Conservation (phyloP, 2,113 vertebrate genomes). For the Hippocampus abdominalis region DNA sequence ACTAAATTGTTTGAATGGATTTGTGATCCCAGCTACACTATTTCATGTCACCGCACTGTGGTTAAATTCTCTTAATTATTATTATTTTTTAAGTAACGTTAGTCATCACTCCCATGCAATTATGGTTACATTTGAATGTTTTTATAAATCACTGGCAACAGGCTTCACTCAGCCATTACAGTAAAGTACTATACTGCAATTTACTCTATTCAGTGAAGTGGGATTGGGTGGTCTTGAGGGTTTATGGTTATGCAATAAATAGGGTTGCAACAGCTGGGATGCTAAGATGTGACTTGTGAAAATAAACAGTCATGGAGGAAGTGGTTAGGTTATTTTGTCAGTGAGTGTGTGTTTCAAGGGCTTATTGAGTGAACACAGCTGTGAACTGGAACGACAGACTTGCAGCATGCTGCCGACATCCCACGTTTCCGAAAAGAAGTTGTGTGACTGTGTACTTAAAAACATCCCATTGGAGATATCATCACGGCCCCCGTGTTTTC, state of each 20-base stretch:
- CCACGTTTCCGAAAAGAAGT: neutral
- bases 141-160: neutral
- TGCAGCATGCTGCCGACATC: neutral
- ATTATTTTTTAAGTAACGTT: too few species aligned
- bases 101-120: neutral
- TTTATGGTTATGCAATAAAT: slow-evolving; percentile 8
- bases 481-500: neutral
- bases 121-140: neutral
- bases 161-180: neutral
- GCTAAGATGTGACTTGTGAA: slow-evolving; percentile 29
- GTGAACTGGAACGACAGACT: neutral
- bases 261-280: slow-evolving; percentile 32
- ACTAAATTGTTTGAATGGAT: too few species aligned
- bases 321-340: slow-evolving; percentile 13
- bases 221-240: slow-evolving; percentile 2
- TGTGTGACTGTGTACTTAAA: neutral
- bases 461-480: neutral
- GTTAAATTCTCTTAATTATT: neutral
- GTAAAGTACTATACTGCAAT: neutral
- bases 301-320: slow-evolving; percentile 30
- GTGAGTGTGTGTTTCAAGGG: slow-evolving; percentile 11
- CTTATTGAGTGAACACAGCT: slow-evolving; percentile 29
- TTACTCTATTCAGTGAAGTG: slow-evolving; percentile 11
- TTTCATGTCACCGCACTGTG: neutral
- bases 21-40: neutral